Percentiles rank a stretch among this genome's conserved stretches.
Conservation (phyloP, 2,888 invertebrate species). For the Dioctria linearis region DNA sequence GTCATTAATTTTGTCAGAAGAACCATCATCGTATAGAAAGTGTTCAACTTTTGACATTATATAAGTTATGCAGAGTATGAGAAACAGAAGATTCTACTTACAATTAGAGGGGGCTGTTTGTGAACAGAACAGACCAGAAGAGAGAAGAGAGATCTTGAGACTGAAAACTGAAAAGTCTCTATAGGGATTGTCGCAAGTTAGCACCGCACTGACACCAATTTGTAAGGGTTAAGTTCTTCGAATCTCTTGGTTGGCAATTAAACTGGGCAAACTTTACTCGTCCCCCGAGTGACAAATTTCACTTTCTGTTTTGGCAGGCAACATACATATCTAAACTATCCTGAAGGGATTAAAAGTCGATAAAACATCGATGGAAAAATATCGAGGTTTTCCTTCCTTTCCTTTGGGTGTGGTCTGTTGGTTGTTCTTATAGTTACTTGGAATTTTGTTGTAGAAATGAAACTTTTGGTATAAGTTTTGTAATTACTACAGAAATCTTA, state of each 20-base stretch:
- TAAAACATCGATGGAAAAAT: background rate
- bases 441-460: background rate
- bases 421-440: no score
- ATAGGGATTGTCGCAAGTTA: constrained; percentile 34
- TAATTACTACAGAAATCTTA: constrained; percentile 11
- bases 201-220: constrained; percentile 30
- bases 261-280: constrained; percentile 15
- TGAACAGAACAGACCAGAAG: no score
- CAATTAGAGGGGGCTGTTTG: background rate
- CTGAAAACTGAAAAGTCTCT: constrained; percentile 13
- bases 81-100: background rate
- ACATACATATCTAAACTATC: constrained; percentile 23
- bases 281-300: constrained; percentile 31
- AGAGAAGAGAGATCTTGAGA: background rate
- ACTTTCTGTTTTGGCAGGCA: constrained; percentile 17
- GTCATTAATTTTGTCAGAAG: constrained; percentile 26
- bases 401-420: background rate
- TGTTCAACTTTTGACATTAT: constrained; percentile 22
- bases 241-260: constrained; percentile 15
- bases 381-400: background rate
- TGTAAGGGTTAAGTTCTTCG: constrained; percentile 38
- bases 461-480: background rate
- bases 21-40: constrained; percentile 1
- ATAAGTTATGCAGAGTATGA: background rate
- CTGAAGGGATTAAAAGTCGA: constrained; percentile 26